phyloP scores from a whole-genome alignment of 2,888 invertebrate genomes.

The Rhamnusium bicolor region DNA sequence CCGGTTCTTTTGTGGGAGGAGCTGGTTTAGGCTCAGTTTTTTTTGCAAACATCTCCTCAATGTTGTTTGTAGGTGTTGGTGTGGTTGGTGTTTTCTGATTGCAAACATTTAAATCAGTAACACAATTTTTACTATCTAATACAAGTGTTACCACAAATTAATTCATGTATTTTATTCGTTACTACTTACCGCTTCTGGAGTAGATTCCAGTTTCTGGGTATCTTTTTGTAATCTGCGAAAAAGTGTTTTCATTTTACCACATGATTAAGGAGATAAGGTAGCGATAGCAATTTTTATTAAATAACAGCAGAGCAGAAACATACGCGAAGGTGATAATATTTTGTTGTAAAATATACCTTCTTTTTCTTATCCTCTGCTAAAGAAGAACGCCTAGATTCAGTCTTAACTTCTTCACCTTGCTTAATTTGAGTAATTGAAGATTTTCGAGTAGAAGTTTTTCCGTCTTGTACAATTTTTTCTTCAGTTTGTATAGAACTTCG shows the following conservation, averaged over 20 bases:
- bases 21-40: conserved; percentile 67
- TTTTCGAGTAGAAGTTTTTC: conserved; percentile 66
- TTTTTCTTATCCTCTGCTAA: conserved; percentile 69
- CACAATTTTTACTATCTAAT: conserved; percentile 4
- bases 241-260: conserved; percentile 9
- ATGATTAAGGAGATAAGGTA: neutral
- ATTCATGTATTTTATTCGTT: conserved; percentile 10
- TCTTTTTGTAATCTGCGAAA: conserved; percentile 58
- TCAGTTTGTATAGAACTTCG: conserved; percentile 68
- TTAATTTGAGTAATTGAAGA: conserved; percentile 67
- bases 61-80: conserved; percentile 63
- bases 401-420: conserved; percentile 70
- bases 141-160: conserved; percentile 22
- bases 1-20: conserved; percentile 43
- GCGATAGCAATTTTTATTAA: conserved; percentile 14
- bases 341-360: conserved; percentile 47
- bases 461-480: conserved; percentile 68
- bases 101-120: conserved; percentile 39
- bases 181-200: conserved; percentile 65
- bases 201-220: conserved; percentile 63
- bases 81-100: conserved; percentile 63
- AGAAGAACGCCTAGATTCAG: conserved; percentile 72
- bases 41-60: conserved; percentile 69
- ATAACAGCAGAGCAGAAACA: neutral
- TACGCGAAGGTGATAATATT: neutral